phyloP scores from a whole-genome alignment of 2,113 vertebrate genomes.

The Taurulus bubalis region DNA sequence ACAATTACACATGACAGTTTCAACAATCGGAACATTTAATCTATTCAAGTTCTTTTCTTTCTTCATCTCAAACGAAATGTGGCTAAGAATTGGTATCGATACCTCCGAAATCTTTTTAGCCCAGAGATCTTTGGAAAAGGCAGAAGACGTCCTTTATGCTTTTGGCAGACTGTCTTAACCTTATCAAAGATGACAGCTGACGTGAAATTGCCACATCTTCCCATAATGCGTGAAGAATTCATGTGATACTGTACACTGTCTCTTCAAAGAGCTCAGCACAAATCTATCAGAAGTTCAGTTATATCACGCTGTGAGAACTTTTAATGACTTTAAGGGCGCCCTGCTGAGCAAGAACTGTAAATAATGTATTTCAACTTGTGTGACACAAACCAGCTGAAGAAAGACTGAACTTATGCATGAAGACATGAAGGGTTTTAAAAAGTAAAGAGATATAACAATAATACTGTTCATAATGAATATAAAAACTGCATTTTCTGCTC shows the following conservation, averaged over 20 bases:
- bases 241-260: background rate
- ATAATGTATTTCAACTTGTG: constrained; percentile 24
- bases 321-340: background rate
- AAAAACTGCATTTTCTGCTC: background rate
- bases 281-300: background rate
- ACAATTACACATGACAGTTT: background rate
- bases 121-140: background rate
- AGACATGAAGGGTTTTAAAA: background rate
- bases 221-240: background rate
- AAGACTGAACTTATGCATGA: background rate
- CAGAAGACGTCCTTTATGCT: background rate
- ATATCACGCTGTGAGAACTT: background rate
- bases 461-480: background rate
- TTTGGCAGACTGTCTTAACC: background rate
- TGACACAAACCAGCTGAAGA: background rate
- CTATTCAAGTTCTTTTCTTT: background rate
- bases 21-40: background rate
- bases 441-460: background rate
- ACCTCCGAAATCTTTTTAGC: background rate
- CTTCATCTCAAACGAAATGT: background rate
- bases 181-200: background rate
- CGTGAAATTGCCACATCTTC: background rate
- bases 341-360: background rate
- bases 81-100: too few relatives aligned
- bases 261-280: constrained; percentile 17